phyloP scores from a whole-genome alignment of 2,797 vertebrate genomes.

The Danio albolineatus region DNA sequence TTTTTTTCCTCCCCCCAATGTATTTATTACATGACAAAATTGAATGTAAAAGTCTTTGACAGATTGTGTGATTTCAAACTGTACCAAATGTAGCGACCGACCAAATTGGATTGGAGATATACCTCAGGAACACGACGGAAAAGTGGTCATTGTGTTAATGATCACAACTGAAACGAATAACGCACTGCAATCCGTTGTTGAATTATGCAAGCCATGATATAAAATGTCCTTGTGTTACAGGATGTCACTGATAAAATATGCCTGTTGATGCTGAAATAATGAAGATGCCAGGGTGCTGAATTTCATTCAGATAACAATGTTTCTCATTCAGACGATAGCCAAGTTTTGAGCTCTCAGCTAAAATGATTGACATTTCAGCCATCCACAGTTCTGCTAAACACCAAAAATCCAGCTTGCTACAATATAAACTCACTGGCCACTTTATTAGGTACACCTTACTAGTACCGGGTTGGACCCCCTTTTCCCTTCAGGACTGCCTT shows the following conservation, averaged over 20 bases:
- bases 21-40: constrained; percentile 99
- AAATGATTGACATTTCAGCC: neutral
- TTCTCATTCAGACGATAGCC: constrained; percentile 2
- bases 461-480: too few relatives aligned
- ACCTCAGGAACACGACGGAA: constrained; percentile 16
- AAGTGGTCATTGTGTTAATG: neutral
- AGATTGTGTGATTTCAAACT: constrained; percentile 1
- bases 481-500: too few relatives aligned
- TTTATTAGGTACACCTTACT: too few relatives aligned
- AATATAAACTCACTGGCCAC: too few relatives aligned
- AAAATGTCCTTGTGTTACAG: constrained; percentile 32
- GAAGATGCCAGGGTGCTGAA: constrained; percentile 17
- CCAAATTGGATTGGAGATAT: neutral
- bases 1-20: constrained; percentile 83
- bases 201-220: constrained; percentile 34
- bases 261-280: neutral
- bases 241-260: constrained; percentile 38
- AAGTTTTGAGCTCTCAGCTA: neutral
- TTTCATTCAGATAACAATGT: neutral
- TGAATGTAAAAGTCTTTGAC: constrained; percentile 88
- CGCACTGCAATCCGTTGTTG: neutral
- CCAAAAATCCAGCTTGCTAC: neutral
- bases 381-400: neutral
- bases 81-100: constrained; percentile 30
- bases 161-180: neutral